Evolutionary conservation across 1,140 invertebrate genomes (phyloP).

Genomic region (Drosophila equinoxialis): DNA sequence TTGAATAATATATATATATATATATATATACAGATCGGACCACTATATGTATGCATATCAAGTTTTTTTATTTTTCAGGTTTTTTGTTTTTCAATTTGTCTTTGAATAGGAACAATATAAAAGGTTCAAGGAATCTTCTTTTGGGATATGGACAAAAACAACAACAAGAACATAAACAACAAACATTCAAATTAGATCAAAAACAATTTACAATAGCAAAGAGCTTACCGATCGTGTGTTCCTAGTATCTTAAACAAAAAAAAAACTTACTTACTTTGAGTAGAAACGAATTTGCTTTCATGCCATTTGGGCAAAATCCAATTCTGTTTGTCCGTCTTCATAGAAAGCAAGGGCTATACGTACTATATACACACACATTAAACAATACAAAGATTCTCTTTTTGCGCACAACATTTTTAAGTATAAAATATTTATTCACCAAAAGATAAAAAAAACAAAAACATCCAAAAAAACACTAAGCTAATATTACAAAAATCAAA

Average conservation of each 20-base stretch:
- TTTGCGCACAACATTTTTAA: background rate
- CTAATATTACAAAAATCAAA: background rate
- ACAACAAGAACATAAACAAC: background rate
- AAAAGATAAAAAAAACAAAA: background rate
- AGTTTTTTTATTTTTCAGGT: background rate
- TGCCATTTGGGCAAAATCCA: too few relatives aligned
- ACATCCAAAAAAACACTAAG: too few relatives aligned
- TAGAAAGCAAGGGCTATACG: too few relatives aligned
- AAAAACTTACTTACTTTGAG: background rate
- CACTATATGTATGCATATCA: slow-evolving; percentile 14
- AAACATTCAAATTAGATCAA: background rate
- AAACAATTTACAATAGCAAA: slow-evolving; percentile 6
- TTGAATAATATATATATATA: background rate
- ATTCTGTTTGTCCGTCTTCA: too few relatives aligned
- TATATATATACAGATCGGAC: background rate
- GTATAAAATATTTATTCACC: background rate
- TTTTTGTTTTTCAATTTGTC: too few relatives aligned
- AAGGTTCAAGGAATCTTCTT: slow-evolving; percentile 2
- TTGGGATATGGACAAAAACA: background rate
- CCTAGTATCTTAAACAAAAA: background rate
- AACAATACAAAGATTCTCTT: too few relatives aligned
- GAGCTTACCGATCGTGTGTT: slow-evolving; percentile 5
- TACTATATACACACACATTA: too few relatives aligned
- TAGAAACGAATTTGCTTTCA: too few relatives aligned
- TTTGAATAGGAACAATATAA: background rate